Conservation (phyloP, 2,888 invertebrate species). For the Aradus depressus region DNA sequence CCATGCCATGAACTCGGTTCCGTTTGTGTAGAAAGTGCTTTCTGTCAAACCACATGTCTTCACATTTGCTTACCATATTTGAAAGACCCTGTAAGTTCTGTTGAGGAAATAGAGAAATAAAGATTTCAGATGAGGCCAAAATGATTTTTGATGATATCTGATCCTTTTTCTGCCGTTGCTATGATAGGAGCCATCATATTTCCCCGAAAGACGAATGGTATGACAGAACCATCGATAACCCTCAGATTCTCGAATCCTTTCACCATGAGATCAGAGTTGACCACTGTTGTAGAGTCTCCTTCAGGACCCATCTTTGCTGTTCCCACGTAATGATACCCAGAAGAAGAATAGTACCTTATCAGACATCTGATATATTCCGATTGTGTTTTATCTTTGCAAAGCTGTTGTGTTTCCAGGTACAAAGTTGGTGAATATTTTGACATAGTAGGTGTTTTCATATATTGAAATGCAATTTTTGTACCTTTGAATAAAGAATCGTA, state of each 20-base stretch:
- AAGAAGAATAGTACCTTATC: constrained; percentile 3
- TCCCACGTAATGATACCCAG: constrained; percentile 16
- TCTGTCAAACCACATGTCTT: no score
- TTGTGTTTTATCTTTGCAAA: neutral
- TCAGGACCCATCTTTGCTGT: constrained; percentile 14
- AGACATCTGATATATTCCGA: constrained; percentile 5
- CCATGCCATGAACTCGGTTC: no score
- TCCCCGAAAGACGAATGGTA: constrained; percentile 9
- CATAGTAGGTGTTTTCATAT: constrained; percentile 8
- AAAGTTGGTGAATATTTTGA: neutral
- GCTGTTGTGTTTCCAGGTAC: neutral
- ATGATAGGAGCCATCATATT: constrained; percentile 17
- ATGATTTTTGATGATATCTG: constrained; percentile 21
- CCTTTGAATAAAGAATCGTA: neutral
- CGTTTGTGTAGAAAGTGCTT: no score
- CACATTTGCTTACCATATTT: no score
- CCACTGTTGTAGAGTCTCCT: constrained; percentile 4
- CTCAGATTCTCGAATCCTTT: constrained; percentile 14
- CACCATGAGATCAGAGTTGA: constrained; percentile 12
- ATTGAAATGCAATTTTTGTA: neutral
- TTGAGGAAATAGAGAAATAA: no score
- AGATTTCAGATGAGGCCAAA: no score
- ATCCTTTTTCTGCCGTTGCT: constrained; percentile 18
- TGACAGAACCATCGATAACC: constrained; percentile 17
- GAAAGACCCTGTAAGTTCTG: no score